A percentile compares a stretch with the other conserved stretches of the same genome.
Evolutionary conservation across 2,888 invertebrate genomes (phyloP).

Genomic region (Tromatobia lineatoria): DNA sequence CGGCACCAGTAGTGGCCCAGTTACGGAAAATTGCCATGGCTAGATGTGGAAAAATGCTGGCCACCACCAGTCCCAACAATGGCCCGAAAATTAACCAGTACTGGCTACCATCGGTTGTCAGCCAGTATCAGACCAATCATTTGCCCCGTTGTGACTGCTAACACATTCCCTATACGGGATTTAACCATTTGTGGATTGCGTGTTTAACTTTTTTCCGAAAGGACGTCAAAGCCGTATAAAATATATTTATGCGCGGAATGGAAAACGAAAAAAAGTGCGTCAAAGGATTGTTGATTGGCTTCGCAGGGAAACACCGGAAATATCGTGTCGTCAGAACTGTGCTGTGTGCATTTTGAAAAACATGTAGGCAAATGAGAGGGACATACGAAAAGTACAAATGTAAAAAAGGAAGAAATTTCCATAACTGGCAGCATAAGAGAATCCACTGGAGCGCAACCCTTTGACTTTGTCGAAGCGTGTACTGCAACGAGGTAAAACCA

Average conservation of each 20-base stretch:
- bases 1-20: no score
- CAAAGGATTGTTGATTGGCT: slow-evolving; percentile 55
- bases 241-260: slow-evolving; percentile 23
- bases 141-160: no score
- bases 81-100: no score
- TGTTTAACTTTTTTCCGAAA: background rate
- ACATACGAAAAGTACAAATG: slow-evolving; percentile 27
- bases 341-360: slow-evolving; percentile 23
- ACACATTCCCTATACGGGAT: no score
- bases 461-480: slow-evolving; percentile 80
- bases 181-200: background rate
- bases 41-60: no score
- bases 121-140: no score
- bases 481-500: slow-evolving; percentile 55
- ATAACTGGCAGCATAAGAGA: slow-evolving; percentile 56
- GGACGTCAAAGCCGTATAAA: slow-evolving; percentile 40
- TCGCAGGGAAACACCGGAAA: slow-evolving; percentile 40
- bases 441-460: slow-evolving; percentile 74
- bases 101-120: no score
- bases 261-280: slow-evolving; percentile 1
- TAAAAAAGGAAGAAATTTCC: slow-evolving; percentile 59
- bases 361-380: slow-evolving; percentile 34
- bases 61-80: no score
- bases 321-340: slow-evolving; percentile 24
- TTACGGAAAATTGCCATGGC: no score